phyloP scores from a whole-genome alignment of 2,113 vertebrate species.

The Struthidea cinerea region DNA sequence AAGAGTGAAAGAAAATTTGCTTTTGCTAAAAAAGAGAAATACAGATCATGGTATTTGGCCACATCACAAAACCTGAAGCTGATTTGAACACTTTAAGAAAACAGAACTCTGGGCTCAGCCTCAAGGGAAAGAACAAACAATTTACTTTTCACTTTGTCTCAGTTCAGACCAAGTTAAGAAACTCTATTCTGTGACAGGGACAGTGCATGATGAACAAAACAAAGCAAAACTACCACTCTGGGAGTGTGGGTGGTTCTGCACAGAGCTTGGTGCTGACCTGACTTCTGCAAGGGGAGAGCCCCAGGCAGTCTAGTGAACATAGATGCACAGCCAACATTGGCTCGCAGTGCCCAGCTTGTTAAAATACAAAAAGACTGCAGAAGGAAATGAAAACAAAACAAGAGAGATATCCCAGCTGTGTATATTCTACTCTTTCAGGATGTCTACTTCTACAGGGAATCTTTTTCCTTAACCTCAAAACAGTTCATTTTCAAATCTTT shows the following conservation, averaged over 20 bases:
- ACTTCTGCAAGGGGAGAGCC: background rate
- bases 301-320: background rate
- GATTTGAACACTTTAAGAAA: background rate
- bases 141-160: constrained; percentile 8
- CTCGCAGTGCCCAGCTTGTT: background rate
- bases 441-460: background rate
- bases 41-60: background rate
- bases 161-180: background rate
- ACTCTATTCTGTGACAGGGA: background rate
- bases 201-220: background rate
- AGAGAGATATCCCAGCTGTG: background rate
- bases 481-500: background rate
- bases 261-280: background rate
- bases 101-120: background rate
- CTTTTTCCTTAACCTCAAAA: background rate
- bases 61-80: background rate
- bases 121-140: constrained; percentile 7
- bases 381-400: constrained; percentile 34
- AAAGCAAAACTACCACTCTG: background rate
- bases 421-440: background rate
- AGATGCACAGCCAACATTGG: background rate
- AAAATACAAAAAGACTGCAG: background rate
- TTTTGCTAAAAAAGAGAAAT: constrained; percentile 15
- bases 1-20: background rate
- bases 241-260: background rate